phyloP scores from a whole-genome alignment of 1,140 invertebrate genomes.

The Tyrophagus putrescentiae region DNA sequence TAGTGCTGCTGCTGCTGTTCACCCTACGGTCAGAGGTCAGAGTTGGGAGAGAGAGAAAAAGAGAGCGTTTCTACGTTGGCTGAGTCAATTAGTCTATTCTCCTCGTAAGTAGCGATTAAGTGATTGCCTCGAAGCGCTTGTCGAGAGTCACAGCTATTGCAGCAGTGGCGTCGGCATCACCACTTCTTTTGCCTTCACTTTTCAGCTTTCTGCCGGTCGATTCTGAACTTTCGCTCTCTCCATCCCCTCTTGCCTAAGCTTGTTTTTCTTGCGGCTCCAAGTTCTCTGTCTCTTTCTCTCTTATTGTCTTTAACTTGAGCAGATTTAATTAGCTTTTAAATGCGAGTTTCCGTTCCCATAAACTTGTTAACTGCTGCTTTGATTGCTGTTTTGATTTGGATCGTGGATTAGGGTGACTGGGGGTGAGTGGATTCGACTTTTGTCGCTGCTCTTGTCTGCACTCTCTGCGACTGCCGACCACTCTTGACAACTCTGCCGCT shows the following conservation, averaged over 20 bases:
- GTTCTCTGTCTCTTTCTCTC: background rate
- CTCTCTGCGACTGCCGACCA: background rate
- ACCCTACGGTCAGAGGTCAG: background rate
- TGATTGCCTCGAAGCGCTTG: slow-evolving; percentile 6
- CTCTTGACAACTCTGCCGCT: no score
- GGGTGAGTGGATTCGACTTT: background rate
- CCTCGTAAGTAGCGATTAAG: slow-evolving; percentile 10
- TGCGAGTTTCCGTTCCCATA: slow-evolving; percentile 16
- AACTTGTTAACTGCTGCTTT: slow-evolving; percentile 13
- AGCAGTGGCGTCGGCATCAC: no score
- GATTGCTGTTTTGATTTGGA: slow-evolving; percentile 1
- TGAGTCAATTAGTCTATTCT: slow-evolving; percentile 2
- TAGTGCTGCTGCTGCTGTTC: background rate
- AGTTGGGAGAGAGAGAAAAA: no score
- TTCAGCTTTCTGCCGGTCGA: no score
- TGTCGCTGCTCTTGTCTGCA: background rate
- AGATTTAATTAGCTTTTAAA: slow-evolving; percentile 19
- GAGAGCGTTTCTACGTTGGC: background rate
- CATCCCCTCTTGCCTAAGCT: background rate
- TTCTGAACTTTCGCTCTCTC: background rate
- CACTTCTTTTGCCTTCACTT: no score
- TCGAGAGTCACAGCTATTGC: background rate
- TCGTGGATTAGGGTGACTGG: slow-evolving; percentile 7
- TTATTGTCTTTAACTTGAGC: background rate
- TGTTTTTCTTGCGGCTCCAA: background rate